phyloP scores from a whole-genome alignment of 23 tunicate species.

The Diplosoma virens region DNA sequence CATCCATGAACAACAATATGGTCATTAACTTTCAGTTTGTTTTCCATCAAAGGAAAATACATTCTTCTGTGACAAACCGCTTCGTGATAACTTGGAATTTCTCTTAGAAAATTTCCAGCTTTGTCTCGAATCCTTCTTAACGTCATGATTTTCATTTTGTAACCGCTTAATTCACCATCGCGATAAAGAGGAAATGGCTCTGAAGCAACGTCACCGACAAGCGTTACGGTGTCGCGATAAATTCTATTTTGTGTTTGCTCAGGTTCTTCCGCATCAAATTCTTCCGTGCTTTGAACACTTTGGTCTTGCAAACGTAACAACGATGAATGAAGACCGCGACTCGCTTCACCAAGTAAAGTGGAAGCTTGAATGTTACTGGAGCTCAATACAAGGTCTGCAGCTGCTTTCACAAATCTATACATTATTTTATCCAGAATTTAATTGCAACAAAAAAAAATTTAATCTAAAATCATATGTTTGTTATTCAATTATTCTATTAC shows the following conservation, averaged over 20 bases:
- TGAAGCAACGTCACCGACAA: not conserved
- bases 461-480: no score
- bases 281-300: not conserved
- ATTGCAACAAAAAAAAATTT: no score
- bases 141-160: not conserved
- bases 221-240: not conserved
- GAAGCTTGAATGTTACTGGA: no score
- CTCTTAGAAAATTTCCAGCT: not conserved
- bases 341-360: no score
- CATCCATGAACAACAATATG: not conserved
- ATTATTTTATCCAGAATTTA: no score
- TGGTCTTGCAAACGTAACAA: not conserved
- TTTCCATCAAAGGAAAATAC: not conserved
- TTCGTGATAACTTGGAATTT: not conserved
- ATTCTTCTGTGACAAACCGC: not conserved
- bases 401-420: no score
- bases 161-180: not conserved
- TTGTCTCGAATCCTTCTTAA: not conserved
- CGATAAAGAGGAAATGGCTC: conserved; percentile 1
- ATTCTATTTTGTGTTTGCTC: not conserved
- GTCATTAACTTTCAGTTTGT: not conserved
- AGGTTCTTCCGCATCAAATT: not conserved
- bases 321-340: not conserved
- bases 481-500: no score
- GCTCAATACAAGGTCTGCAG: no score